Conservation (phyloP, 2,888 invertebrate species). For the Tipula lateralis region DNA sequence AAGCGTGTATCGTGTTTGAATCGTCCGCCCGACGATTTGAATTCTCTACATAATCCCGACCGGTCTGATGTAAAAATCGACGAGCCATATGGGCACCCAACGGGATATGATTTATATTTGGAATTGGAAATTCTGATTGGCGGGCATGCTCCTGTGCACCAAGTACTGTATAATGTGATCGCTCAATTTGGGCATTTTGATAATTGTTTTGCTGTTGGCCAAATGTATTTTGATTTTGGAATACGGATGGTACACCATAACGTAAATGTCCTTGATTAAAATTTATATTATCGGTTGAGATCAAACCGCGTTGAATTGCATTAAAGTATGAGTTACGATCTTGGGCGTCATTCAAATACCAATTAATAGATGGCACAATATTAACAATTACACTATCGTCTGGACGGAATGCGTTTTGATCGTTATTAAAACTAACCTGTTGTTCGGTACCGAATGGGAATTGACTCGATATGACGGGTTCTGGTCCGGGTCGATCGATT, state of each 20-base stretch:
- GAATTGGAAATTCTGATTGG: neutral
- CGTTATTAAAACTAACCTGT: neutral
- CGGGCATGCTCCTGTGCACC: neutral
- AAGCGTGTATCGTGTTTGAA: neutral
- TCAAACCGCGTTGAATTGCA: neutral
- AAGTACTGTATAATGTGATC: neutral
- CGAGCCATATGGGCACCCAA: neutral
- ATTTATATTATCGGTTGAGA: neutral
- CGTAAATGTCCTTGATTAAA: neutral
- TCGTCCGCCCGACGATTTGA: neutral
- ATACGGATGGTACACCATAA: neutral
- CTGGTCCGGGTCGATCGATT: neutral
- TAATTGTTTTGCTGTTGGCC: neutral
- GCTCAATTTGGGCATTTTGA: neutral
- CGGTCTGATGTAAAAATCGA: neutral
- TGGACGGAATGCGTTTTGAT: neutral
- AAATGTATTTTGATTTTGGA: neutral
- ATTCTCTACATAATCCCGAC: neutral
- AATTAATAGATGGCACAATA: constrained; percentile 26
- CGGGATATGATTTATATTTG: neutral
- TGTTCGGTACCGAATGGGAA: neutral
- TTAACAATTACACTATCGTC: neutral
- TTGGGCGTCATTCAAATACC: constrained; percentile 25
- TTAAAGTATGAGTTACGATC: constrained; percentile 2
- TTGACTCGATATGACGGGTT: neutral